Conservation (phyloP, 2,113 vertebrate species). For the Aepyceros melampus region DNA sequence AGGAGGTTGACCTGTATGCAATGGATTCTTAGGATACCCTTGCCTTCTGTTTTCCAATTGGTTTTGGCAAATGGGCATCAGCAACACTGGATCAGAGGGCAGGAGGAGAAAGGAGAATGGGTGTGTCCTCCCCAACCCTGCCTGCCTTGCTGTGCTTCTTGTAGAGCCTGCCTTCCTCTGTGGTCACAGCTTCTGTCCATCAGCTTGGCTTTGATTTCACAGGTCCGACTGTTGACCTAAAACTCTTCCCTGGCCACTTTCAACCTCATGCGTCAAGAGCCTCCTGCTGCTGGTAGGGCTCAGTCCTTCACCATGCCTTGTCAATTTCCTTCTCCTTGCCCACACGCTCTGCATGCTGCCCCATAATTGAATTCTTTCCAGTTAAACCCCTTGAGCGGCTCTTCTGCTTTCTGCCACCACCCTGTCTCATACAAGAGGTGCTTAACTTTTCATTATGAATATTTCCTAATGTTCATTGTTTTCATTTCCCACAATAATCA, state of each 20-base stretch:
- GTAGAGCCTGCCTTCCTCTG: not conserved
- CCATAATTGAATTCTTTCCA: not conserved
- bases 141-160: not conserved
- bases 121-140: not conserved
- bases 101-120: not conserved
- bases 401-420: not conserved
- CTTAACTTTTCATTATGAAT: not conserved
- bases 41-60: not conserved
- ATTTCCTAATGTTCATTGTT: not conserved
- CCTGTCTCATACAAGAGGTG: not conserved
- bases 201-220: not conserved
- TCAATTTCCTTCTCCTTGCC: fast-evolving
- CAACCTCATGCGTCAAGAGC: fast-evolving
- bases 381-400: not conserved
- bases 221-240: not conserved
- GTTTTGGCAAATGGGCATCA: not conserved
- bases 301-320: fast-evolving
- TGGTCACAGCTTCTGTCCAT: not conserved
- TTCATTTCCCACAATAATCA: not conserved
- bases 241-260: not conserved
- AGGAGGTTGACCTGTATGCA: not conserved
- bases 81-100: not conserved
- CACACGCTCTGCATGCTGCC: fast-evolving
- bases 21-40: not conserved
- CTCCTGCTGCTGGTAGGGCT: not conserved